Conservation (phyloP, 2,113 vertebrate genomes). For the Crotalus horridus region DNA sequence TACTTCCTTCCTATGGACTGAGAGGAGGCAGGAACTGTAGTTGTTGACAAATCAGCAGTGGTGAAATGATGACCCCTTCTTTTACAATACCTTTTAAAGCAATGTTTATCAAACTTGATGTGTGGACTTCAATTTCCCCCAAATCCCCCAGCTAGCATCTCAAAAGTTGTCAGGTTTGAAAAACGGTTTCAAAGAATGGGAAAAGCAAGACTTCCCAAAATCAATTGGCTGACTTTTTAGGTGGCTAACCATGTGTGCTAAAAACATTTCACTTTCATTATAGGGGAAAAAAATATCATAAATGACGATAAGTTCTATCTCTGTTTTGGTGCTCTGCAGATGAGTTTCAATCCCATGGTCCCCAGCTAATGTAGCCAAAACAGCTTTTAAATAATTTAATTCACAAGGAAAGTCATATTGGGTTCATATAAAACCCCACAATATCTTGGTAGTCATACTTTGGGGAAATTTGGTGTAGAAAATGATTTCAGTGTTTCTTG, state of each 20-base stretch:
- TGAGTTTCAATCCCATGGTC: background rate
- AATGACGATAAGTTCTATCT: background rate
- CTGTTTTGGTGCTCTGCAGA: background rate
- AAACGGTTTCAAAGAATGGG: background rate
- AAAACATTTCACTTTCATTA: background rate
- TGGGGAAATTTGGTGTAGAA: background rate
- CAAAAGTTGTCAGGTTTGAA: background rate
- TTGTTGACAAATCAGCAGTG: background rate
- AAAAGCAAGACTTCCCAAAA: background rate
- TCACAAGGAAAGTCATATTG: background rate
- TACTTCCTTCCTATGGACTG: background rate
- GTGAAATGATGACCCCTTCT: background rate
- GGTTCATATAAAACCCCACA: background rate
- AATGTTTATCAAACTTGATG: background rate
- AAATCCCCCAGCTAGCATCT: background rate
- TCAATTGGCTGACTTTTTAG: background rate
- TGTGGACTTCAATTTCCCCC: background rate
- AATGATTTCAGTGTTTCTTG: background rate
- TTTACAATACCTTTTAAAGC: background rate
- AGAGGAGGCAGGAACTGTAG: background rate
- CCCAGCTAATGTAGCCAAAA: background rate
- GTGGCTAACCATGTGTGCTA: background rate
- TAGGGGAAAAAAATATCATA: background rate
- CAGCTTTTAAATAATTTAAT: background rate
- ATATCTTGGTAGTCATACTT: background rate